Percentiles rank a stretch among this genome's conserved stretches.
These are phyloP conservation scores for Bombus impatiens DNA, from an alignment of 1,140 invertebrate species.

Conservation along the genomic window DNA sequence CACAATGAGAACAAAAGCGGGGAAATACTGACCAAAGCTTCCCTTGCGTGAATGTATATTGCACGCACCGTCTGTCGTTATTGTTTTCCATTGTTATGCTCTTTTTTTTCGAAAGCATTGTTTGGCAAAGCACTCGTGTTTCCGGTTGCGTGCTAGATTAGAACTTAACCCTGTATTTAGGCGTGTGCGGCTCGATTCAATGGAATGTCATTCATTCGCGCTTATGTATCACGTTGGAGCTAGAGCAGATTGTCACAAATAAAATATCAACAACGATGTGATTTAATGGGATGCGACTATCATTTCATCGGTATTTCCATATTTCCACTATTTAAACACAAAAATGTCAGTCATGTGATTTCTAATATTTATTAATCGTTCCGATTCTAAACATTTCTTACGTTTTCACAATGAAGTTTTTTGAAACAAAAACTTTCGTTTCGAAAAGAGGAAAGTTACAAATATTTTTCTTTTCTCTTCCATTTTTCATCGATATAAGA, in stretches of 20 bases:
- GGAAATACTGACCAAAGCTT: constrained; percentile 43
- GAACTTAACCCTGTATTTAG: constrained; percentile 57
- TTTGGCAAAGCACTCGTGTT: constrained; percentile 49
- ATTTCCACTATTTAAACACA: neutral
- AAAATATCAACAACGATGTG: neutral
- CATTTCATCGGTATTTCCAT: neutral
- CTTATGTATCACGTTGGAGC: neutral
- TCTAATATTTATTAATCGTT: neutral
- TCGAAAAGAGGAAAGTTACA: too few relatives aligned
- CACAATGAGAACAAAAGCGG: constrained; percentile 14
- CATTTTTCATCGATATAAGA: neutral
- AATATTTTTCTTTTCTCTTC: neutral
- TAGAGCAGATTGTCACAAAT: neutral
- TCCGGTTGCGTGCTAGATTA: constrained; percentile 64
- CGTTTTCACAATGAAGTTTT: neutral
- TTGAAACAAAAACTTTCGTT: neutral
- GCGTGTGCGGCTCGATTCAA: constrained; percentile 37
- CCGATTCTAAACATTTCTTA: neutral
- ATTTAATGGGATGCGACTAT: constrained; percentile 12
- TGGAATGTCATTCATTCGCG: constrained; percentile 51
- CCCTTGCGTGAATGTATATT: constrained; percentile 57
- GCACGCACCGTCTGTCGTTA: constrained; percentile 45
- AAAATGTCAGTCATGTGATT: neutral
- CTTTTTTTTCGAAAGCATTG: constrained; percentile 57
- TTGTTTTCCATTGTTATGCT: constrained; percentile 54